Base-by-base conservation (phyloP, 2,797 vertebrate species). In the Eidolon dupreanum region DNA sequence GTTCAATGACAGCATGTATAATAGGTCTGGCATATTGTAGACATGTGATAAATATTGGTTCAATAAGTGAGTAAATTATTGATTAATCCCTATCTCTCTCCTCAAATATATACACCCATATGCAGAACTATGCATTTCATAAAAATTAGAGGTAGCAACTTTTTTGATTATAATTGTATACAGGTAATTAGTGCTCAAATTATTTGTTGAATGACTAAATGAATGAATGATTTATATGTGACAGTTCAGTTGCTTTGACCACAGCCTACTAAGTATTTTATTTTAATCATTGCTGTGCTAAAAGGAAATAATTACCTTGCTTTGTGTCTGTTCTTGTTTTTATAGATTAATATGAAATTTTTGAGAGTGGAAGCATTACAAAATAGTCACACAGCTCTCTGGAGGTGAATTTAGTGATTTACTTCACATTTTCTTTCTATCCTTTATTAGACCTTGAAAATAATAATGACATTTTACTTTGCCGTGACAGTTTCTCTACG, bases 21-120 rank as follows among this genome's bases (percentile, higher is more conserved):
- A 66, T 17, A 51, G 6, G 16, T 77, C 11, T n/a, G 31, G 33
- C 6, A 51, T 89, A 71, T 28, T 78, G 13, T 38, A 90, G 22
- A 15, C 19, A 49, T 66, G 94, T 68, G 19, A 73, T 89, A 65
- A 66, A 87, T 95, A 88, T 51, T 88, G 86, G 31, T 78, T 86
- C 38, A 63, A 26, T 43, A 20, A 88, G 9, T 84, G 3, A 74
- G 13, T 85, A 66, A 57, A 75, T 68, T 63, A 38, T 59, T 82
- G 41, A 49, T 78, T 84, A 68, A 70, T 63, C 2, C 61, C 15
- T 6, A 26, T 6, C 8, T 88, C 2, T 28, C 2, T 38, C 5
- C 5, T 24, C 26, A 73, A 46, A 78, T 33, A 90, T 19, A 70
- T 36, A 75, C 31, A 82, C 0, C 16, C 15, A 8, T 70, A 63